Conservation (phyloP, 2,888 invertebrate genomes). For the Amphipyra tragopoginis region DNA sequence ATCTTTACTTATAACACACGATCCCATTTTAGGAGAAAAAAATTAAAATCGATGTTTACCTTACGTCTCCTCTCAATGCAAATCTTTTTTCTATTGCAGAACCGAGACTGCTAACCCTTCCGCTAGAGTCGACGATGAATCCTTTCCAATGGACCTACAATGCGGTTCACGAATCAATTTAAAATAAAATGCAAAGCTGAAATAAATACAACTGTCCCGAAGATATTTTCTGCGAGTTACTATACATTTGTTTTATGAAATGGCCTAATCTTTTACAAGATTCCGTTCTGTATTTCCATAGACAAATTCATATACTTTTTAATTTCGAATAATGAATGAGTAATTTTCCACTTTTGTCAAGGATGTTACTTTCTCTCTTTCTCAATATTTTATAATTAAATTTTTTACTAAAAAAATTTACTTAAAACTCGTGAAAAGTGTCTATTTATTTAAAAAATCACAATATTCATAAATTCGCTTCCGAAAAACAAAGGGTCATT, state of each 20-base stretch:
- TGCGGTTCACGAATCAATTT: conserved; percentile 88
- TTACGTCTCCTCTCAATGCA: conserved; percentile 89
- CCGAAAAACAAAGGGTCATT: conserved; percentile 8
- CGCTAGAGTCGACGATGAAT: conserved; percentile 85
- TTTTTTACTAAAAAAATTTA: conserved; percentile 2
- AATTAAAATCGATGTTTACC: conserved; percentile 90
- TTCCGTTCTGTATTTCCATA: conserved; percentile 90
- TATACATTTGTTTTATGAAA: conserved; percentile 91
- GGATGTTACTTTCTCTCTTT: conserved; percentile 61
- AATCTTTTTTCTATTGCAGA: conserved; percentile 89
- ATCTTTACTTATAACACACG: conserved; percentile 73
- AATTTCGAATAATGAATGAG: conserved; percentile 79
- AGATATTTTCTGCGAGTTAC: conserved; percentile 90
- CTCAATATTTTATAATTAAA: conserved; percentile 19
- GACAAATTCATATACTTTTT: conserved; percentile 85
- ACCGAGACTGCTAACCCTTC: conserved; percentile 89
- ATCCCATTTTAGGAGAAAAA: conserved; percentile 83
- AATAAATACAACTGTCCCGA: conserved; percentile 90
- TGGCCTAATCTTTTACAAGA: conserved; percentile 91
- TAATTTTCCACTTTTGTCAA: conserved; percentile 77
- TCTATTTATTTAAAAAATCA: not conserved
- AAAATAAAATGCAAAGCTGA: conserved; percentile 89
- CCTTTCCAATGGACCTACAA: conserved; percentile 85
- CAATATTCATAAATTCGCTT: not conserved
- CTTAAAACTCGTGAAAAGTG: not conserved